A percentile compares a stretch with the other conserved stretches of the same genome.
These are phyloP conservation scores for Ciconia stormi DNA, from an alignment of 2,113 vertebrate species.

Conservation along the genomic window DNA sequence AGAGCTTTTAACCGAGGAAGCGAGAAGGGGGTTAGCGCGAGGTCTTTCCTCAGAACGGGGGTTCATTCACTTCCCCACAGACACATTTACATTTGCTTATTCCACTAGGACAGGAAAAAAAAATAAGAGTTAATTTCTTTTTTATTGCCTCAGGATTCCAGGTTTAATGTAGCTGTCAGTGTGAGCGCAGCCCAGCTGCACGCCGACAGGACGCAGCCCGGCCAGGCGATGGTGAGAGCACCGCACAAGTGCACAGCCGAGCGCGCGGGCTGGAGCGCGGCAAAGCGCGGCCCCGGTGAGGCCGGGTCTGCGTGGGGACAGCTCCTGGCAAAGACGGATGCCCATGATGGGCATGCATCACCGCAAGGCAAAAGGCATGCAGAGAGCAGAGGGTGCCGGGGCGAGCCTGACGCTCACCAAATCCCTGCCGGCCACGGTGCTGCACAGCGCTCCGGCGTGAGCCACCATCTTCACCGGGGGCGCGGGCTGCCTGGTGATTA, in stretches of 20 bases:
- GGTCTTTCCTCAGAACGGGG: slow-evolving; percentile 69
- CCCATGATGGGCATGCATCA: fast-evolving
- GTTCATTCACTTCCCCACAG: slow-evolving; percentile 75
- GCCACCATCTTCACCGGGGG: slow-evolving; percentile 64
- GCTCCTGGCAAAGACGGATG: not conserved
- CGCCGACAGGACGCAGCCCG: slow-evolving; percentile 73
- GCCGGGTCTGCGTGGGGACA: fast-evolving
- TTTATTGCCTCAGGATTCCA: slow-evolving; percentile 81
- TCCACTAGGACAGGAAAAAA: slow-evolving; percentile 74
- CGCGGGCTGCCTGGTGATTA: slow-evolving; percentile 75
- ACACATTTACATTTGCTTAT: slow-evolving; percentile 79
- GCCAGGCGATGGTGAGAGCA: not conserved
- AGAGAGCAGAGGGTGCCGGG: not conserved
- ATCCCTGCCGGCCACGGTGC: not conserved
- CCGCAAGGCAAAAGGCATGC: not conserved
- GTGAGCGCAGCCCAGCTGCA: slow-evolving; percentile 77
- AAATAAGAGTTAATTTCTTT: slow-evolving; percentile 83
- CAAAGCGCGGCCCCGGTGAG: fast-evolving
- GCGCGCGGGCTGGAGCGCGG: not conserved
- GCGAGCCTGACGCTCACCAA: fast-evolving
- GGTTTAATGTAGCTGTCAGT: slow-evolving; percentile 83
- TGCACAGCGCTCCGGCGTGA: not conserved
- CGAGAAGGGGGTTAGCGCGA: slow-evolving; percentile 56
- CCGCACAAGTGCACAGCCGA: not conserved
- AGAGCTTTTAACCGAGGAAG: slow-evolving; percentile 54